Evolutionary conservation across 2,888 invertebrate species (phyloP), one percentile per base, ranked within the genome.

Genomic region (Stictocephala bisonia): DNA sequence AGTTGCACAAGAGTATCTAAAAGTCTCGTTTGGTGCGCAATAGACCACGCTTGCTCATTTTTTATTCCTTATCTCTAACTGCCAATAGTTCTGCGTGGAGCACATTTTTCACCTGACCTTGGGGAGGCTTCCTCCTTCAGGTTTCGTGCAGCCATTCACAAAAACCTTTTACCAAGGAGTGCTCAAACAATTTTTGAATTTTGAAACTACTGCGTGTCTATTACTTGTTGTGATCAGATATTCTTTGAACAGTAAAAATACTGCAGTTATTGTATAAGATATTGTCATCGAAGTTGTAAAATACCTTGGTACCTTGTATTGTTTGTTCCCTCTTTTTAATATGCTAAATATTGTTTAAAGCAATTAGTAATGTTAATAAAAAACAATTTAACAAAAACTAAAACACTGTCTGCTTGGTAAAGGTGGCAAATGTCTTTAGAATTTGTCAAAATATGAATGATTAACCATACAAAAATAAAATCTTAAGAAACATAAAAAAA

Each of bases 111-210:
- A 27, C 71, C 75, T 56, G 67, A 79, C 79, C 79, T 75, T 75
- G 58, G 67, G 68, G 77, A 73, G 67, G 56, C 48, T 44, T 76
- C 72, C 72, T 73, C 79, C 83, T 83, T 76, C 81, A 85, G 87
- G 85, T 87, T 86, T 85, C 83, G 87, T 87, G 88, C 88, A 88
- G 88, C 88, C 88, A 88, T 88, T 88, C 88, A 88, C 86, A 84
- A 83, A 85, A 87, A 85, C 85, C 86, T 84, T 79, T 78, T 78
- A 83, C 83, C 84, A 85, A 83, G 86, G 84, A 69, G 69, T 72
- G 64, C 64, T 60, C 35, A 3, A 6, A 13, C 18, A 7, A 24
- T 27, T 60, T 60, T 60, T 9, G 60, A 40, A 60, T 60, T 60
- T 29, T 40, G 40, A 11, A 60, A 60, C 22, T n/a, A 20, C 35